A percentile compares a stretch with the other conserved stretches of the same genome.
These are phyloP conservation scores for Lacerta viridis DNA, from an alignment of 2,797 vertebrate genomes.

Conservation along the genomic window DNA sequence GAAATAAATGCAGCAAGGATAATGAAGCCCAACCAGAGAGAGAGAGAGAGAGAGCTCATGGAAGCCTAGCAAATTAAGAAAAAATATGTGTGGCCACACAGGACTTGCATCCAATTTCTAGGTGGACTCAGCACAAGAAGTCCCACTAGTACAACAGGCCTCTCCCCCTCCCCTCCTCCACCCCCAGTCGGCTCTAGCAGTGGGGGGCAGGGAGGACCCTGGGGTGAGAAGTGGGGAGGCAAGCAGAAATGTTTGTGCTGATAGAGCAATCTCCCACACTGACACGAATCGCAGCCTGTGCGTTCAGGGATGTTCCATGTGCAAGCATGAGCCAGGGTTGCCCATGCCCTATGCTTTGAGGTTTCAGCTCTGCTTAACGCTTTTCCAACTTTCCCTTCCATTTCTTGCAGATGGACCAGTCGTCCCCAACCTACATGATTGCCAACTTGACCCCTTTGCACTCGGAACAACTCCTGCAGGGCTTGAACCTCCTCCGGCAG, in stretches of 20 bases:
- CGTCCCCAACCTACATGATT: constrained; percentile 96
- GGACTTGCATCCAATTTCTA: not conserved
- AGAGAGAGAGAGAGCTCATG: not conserved
- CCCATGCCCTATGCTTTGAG: not conserved
- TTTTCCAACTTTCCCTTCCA: constrained; percentile 15
- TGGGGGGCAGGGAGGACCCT: no score
- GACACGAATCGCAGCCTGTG: no score
- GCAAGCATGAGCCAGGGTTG: not conserved
- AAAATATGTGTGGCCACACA: not conserved
- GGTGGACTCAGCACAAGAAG: no score
- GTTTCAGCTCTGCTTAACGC: not conserved
- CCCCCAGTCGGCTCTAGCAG: no score
- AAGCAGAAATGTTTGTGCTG: no score
- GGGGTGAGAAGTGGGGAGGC: no score
- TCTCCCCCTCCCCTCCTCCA: no score
- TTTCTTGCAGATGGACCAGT: constrained; percentile 93
- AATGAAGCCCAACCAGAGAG: not conserved
- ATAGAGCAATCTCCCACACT: no score
- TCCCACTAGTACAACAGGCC: no score
- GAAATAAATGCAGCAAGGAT: not conserved
- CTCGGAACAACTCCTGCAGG: constrained; percentile 97
- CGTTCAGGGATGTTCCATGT: not conserved
- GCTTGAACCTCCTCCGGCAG: constrained; percentile 96
- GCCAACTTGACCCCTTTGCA: constrained; percentile 96
- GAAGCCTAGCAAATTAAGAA: not conserved